These are phyloP conservation scores for Acanthurus tractus DNA, from an alignment of 2,797 vertebrate genomes.

Conservation along the genomic window DNA sequence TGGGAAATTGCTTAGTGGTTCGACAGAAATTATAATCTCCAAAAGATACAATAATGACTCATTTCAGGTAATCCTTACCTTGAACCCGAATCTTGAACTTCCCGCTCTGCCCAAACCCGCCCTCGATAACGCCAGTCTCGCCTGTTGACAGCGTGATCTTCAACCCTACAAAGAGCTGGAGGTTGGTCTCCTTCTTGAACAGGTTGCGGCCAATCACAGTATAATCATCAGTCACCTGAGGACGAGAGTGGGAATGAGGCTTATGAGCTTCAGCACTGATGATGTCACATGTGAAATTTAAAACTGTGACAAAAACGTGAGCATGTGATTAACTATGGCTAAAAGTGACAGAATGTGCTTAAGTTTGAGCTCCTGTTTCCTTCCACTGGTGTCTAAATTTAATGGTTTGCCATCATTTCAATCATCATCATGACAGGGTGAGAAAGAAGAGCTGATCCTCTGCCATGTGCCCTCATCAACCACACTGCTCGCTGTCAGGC, in stretches of 20 bases:
- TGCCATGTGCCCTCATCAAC: constrained; percentile 29
- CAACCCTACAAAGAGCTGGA: constrained; percentile 96
- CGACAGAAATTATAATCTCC: neutral
- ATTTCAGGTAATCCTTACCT: constrained; percentile 84
- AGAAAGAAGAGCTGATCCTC: constrained; percentile 34
- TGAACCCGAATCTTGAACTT: constrained; percentile 96
- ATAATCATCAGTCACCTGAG: constrained; percentile 93
- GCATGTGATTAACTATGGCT: constrained; percentile 11
- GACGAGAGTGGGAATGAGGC: constrained; percentile 14
- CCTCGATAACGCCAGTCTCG: constrained; percentile 92
- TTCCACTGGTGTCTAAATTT: constrained; percentile 32
- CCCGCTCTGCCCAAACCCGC: constrained; percentile 97
- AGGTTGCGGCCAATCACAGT: constrained; percentile 94
- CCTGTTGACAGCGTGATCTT: constrained; percentile 94
- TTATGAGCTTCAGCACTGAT: constrained; percentile 15
- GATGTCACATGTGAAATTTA: neutral
- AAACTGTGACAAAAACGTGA: constrained; percentile 10
- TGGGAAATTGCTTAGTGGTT: neutral
- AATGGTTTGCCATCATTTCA: constrained; percentile 34
- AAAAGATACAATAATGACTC: neutral
- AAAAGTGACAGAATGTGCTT: constrained; percentile 17
- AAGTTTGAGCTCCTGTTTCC: constrained; percentile 7
- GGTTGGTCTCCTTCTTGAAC: constrained; percentile 99
- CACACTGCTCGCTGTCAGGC: constrained; percentile 9
- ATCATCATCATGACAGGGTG: neutral